Conservation (phyloP, 64 coral and sea anemone species). For the Trachythela sp. region DNA sequence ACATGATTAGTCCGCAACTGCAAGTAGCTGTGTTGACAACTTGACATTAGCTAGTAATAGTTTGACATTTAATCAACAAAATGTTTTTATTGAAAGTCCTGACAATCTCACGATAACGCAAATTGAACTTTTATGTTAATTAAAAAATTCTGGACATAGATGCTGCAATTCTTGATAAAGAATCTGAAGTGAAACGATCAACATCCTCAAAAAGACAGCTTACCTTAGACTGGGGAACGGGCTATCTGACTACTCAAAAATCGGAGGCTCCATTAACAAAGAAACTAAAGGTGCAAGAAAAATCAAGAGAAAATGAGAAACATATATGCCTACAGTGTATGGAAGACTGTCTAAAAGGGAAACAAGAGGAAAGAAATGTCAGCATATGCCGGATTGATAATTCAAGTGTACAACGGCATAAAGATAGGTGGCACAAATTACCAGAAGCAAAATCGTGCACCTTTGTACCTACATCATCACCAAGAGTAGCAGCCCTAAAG, state of each 20-base stretch:
- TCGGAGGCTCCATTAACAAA: not conserved
- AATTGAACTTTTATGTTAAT: too few species aligned
- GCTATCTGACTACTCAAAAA: not conserved
- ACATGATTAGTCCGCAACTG: too few species aligned
- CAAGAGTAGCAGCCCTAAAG: not conserved
- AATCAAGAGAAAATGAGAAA: not conserved
- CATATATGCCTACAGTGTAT: constrained; percentile 3
- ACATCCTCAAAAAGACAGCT: not conserved
- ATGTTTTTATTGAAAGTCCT: too few species aligned
- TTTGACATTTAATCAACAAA: too few species aligned
- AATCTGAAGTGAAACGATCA: not conserved
- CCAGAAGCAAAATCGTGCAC: not conserved
- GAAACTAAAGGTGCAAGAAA: not conserved
- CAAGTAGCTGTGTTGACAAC: too few species aligned
- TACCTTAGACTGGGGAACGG: not conserved
- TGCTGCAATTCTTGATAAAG: too few species aligned
- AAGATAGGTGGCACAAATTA: constrained; percentile 22
- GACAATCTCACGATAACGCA: too few species aligned
- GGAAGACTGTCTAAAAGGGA: constrained; percentile 8
- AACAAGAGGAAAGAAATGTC: constrained; percentile 13
- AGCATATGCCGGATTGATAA: not conserved
- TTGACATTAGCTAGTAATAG: too few species aligned
- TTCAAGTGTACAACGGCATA: constrained; percentile 2
- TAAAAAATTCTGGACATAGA: too few species aligned
- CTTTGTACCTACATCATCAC: not conserved